phyloP scores from a whole-genome alignment of 2,888 invertebrate species.

The Thymelicus lineola region DNA sequence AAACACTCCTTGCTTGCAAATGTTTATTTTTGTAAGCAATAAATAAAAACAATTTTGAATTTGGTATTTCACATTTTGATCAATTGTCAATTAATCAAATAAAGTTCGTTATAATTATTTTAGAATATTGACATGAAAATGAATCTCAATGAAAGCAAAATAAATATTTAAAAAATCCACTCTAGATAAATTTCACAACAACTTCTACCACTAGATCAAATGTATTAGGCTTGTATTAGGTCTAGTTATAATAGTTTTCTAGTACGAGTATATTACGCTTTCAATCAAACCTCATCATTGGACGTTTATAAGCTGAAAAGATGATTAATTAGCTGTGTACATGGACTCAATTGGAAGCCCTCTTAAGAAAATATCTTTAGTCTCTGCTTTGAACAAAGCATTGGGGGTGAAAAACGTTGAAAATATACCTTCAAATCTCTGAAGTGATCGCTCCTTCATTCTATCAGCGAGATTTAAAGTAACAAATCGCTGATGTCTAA shows the following conservation, averaged over 20 bases:
- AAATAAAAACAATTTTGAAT: no score
- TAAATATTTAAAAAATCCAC: no score
- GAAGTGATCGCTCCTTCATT: conserved; percentile 63
- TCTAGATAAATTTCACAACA: no score
- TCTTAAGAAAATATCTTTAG: conserved; percentile 55
- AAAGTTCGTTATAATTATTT: no score
- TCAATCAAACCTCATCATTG: conserved; percentile 22
- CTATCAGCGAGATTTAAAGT: conserved; percentile 73
- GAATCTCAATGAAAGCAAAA: no score
- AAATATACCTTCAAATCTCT: conserved; percentile 59
- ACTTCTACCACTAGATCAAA: no score
- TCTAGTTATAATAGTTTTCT: not conserved
- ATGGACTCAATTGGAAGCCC: conserved; percentile 60
- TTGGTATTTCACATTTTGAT: no score
- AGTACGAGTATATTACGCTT: conserved; percentile 4
- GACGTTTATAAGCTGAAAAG: conserved; percentile 55
- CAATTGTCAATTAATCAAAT: no score
- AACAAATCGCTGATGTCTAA: conserved; percentile 79
- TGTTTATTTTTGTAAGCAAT: no score
- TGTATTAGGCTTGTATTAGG: not conserved
- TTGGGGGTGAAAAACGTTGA: conserved; percentile 54
- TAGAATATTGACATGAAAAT: no score
- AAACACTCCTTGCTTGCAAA: no score
- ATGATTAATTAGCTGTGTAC: conserved; percentile 61
- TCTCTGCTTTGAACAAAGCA: conserved; percentile 50